Evolutionary conservation across 2,888 invertebrate species (phyloP).

Genomic region (Pristionchus fissidentatus): DNA sequence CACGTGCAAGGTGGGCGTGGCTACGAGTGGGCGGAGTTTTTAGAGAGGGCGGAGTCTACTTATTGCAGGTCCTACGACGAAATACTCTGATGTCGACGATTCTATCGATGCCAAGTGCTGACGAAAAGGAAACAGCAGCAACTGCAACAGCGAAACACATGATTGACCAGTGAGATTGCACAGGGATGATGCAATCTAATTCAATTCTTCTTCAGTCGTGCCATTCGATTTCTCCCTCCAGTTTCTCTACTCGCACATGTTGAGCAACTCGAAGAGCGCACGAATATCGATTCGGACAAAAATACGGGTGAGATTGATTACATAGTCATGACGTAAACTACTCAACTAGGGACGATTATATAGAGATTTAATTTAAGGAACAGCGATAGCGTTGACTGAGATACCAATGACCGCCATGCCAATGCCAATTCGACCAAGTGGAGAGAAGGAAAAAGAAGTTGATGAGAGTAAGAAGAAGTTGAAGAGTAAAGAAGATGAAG

Average conservation of each 20-base stretch:
- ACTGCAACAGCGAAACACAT: conserved; percentile 17
- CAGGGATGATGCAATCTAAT: background rate
- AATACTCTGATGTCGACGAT: conserved; percentile 39
- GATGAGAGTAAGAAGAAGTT: background rate
- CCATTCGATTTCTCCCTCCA: conserved; percentile 20
- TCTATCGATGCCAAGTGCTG: conserved; percentile 17
- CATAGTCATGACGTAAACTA: background rate
- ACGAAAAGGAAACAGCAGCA: conserved; percentile 4
- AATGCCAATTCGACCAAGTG: too few relatives aligned
- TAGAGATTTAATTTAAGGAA: background rate
- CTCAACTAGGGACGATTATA: too few relatives aligned
- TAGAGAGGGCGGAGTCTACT: background rate
- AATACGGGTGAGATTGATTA: background rate
- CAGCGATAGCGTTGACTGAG: background rate
- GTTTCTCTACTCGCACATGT: background rate
- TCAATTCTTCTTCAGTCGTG: background rate
- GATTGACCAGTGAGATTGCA: background rate
- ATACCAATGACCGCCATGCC: background rate
- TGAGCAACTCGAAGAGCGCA: background rate
- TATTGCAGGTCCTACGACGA: conserved; percentile 19
- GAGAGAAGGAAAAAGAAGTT: too few relatives aligned
- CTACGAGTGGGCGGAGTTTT: background rate
- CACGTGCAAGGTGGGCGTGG: conserved; percentile 30
- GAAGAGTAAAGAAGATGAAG: background rate
- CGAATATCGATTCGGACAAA: background rate